Conservation (phyloP, 2,113 vertebrate species). For the Trichomycterus rosablanca region DNA sequence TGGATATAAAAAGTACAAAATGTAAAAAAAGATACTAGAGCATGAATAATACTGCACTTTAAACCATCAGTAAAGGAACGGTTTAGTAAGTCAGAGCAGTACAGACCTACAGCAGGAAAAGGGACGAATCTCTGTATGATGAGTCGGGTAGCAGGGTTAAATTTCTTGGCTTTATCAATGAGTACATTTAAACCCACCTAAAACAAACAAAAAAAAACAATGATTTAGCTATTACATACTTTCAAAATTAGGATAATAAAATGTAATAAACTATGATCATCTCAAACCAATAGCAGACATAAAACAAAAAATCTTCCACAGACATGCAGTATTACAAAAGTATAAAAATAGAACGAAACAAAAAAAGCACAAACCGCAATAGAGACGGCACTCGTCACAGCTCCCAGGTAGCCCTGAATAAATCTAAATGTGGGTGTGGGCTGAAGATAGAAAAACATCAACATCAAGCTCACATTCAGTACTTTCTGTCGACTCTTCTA, state of each 20-base stretch:
- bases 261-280: background rate
- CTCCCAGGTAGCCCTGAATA: constrained; percentile 91
- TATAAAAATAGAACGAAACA: no score
- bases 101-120: constrained; percentile 93
- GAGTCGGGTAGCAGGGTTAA: constrained; percentile 85
- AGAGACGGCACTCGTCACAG: constrained; percentile 92
- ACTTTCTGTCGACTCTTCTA: background rate
- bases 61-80: no score
- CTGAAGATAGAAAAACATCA: constrained; percentile 54
- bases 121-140: constrained; percentile 94
- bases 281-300: no score
- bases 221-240: background rate
- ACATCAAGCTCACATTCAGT: background rate
- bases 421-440: constrained; percentile 91
- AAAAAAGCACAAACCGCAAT: constrained; percentile 85
- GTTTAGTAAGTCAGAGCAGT: no score
- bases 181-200: constrained; percentile 95
- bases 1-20: no score
- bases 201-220: background rate
- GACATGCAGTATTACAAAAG: no score
- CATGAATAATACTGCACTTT: no score
- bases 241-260: background rate
- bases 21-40: no score
- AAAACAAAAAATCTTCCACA: background rate
- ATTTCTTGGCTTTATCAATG: constrained; percentile 87